Evolutionary conservation across 1,140 invertebrate genomes (phyloP), one percentile per base, ranked within the genome.

Genomic region (Tribolium madens): DNA sequence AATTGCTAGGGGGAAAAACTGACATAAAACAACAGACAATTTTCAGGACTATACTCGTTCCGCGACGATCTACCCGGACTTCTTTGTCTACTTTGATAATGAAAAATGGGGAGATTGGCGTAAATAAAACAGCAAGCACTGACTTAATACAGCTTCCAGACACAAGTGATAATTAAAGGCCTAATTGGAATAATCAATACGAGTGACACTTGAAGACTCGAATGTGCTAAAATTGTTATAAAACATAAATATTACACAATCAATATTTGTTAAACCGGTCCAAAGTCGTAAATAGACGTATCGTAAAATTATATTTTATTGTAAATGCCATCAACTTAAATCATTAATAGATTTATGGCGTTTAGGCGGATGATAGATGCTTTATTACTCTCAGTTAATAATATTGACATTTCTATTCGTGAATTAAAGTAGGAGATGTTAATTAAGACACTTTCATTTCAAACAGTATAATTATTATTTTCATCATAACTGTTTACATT

Each of bases 1-100:
- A 84, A 81, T 82, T 83, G 81, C 76, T 78, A 80, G 81, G 80
- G 18, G 83, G 79, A 82, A 84, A 82, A 83, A 80, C 80, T 77
- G 70, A 72, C 70, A 72, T 72, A 72, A 72, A 72, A 72, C 70
- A 72, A 72, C 70, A 72, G 70, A 72, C 70, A 72, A 72, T 64
- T 72, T 71, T 50, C 70, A 72, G 70, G 70, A 72, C 70, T 72
- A 72, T 64, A 64, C 57, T 64, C 57, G 57, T 64, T 64, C 12
- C 57, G 14, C n/a, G 57, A 33, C 57, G 57, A 64, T 64, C 57
- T 33, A 14, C 57, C 57, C 57, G 57, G 57, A 64, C n/a, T 64
- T 64, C 57, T 64, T 64, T 64, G 57, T 64, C 57, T 33, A 26
- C 57, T 33, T 64, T 64, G 57, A 64, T 64, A 64, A 64, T 64